Evolutionary conservation across 2,888 invertebrate genomes (phyloP).

Genomic region (Hipparchia semele): DNA sequence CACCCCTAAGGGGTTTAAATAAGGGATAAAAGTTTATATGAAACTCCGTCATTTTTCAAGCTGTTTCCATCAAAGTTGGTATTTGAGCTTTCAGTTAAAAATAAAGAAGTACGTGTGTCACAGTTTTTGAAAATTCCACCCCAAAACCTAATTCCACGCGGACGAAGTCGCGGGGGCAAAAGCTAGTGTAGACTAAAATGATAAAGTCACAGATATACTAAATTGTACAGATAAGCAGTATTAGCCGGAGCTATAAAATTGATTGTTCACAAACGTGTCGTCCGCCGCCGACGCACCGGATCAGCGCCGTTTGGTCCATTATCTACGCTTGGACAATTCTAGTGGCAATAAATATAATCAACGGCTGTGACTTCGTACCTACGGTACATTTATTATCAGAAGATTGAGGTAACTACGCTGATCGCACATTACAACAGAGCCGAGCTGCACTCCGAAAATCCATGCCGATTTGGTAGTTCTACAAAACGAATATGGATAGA

Average conservation of each 20-base stretch:
- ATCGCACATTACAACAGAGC: background rate
- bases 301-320: constrained; percentile 30
- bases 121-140: no score
- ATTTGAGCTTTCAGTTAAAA: no score
- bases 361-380: constrained; percentile 9
- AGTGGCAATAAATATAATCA: constrained; percentile 31
- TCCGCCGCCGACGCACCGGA: constrained; percentile 48
- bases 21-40: no score
- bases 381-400: constrained; percentile 11
- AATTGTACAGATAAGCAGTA: constrained; percentile 59
- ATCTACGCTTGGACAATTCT: constrained; percentile 27
- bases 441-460: background rate
- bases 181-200: no score
- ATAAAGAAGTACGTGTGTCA: no score
- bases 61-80: no score
- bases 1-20: no score
- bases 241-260: constrained; percentile 60
- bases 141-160: no score
- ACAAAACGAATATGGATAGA: no score
- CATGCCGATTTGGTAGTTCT: no score
- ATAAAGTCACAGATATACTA: constrained; percentile 6
- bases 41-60: no score
- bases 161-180: no score
- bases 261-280: constrained; percentile 65
- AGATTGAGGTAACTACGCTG: background rate